phyloP scores from a whole-genome alignment of 1,140 invertebrate species.

The Camponotus pennsylvanicus region DNA sequence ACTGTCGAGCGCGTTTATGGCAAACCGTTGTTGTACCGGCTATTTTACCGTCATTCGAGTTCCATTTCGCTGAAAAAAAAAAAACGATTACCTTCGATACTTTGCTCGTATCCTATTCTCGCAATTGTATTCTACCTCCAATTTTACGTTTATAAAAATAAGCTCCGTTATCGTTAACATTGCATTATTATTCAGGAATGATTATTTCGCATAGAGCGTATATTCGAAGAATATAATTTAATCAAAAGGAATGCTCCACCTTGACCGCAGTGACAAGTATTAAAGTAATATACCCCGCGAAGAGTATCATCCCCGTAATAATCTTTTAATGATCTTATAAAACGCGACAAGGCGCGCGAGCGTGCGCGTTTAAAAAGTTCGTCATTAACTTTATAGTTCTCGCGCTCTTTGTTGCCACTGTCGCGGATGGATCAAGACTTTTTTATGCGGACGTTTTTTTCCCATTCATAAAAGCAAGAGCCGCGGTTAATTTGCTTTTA shows the following conservation, averaged over 20 bases:
- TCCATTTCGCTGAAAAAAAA: constrained; percentile 12
- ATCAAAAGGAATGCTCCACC: neutral
- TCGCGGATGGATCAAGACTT: neutral
- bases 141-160: neutral
- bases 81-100: neutral
- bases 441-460: neutral
- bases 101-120: neutral
- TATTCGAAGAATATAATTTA: neutral
- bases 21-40: constrained; percentile 10
- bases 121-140: no score
- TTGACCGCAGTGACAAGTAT: neutral
- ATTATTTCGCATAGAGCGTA: neutral
- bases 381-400: constrained; percentile 45
- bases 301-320: constrained; percentile 14
- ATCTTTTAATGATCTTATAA: constrained; percentile 39
- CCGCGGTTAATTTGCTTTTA: constrained; percentile 25
- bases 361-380: constrained; percentile 15
- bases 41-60: constrained; percentile 8
- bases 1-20: constrained; percentile 37
- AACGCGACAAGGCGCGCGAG: constrained; percentile 11
- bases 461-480: neutral
- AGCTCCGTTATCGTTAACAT: no score
- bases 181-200: neutral
- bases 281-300: constrained; percentile 1
- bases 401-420: constrained; percentile 9